phyloP scores from a whole-genome alignment of 2,113 vertebrate genomes.

The Mus pahari region DNA sequence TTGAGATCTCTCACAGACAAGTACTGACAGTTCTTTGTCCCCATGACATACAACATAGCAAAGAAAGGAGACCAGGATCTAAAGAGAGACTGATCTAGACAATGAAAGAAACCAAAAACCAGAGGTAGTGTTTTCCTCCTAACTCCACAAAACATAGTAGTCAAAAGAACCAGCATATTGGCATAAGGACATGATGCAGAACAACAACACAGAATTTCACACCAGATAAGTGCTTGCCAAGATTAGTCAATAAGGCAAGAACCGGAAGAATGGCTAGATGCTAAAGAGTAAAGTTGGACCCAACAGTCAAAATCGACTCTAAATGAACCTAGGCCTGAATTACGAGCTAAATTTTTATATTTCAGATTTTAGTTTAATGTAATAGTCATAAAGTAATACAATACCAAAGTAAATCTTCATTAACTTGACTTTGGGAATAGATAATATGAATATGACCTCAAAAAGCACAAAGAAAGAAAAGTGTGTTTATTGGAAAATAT shows the following conservation, averaged over 20 bases:
- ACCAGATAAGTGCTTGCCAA: neutral
- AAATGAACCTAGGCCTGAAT: neutral
- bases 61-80: neutral
- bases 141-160: neutral
- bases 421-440: neutral
- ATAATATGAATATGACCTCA: neutral
- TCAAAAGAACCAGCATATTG: neutral
- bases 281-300: neutral
- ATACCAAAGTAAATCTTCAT: neutral
- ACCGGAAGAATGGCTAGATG: neutral
- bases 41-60: neutral
- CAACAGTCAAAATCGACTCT: neutral
- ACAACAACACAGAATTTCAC: neutral
- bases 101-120: slow-evolving; percentile 1
- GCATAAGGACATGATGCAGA: neutral
- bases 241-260: neutral
- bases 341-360: neutral
- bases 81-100: neutral
- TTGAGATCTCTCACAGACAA: neutral
- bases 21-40: neutral
- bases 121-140: neutral
- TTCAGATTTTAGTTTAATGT: neutral
- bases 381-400: neutral
- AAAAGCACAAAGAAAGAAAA: slow-evolving; percentile 10
- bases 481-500: neutral